Evolutionary conservation across 2,113 vertebrate species (phyloP).

Genomic region (Uria aalge): DNA sequence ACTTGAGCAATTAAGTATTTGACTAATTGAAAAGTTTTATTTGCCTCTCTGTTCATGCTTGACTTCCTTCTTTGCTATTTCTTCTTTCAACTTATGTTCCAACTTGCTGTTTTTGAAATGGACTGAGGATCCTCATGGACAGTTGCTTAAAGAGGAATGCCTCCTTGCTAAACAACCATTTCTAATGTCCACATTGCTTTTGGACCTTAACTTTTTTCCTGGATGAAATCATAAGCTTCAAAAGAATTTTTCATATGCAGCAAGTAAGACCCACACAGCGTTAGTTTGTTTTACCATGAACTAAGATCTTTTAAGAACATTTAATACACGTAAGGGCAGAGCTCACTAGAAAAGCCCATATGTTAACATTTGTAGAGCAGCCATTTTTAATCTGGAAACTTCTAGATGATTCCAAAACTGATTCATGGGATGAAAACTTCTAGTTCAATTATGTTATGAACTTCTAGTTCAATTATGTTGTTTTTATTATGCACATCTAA

Average conservation of each 20-base stretch:
- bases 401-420: not conserved
- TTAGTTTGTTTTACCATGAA: not conserved
- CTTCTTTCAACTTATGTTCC: not conserved
- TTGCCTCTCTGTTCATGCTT: not conserved
- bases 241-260: not conserved
- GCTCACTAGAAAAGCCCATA: not conserved
- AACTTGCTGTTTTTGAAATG: not conserved
- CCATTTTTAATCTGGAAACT: not conserved
- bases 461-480: not conserved
- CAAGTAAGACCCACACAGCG: not conserved
- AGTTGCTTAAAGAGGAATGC: not conserved
- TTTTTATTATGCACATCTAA: not conserved
- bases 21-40: constrained; percentile 27
- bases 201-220: not conserved
- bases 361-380: not conserved
- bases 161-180: not conserved
- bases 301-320: not conserved
- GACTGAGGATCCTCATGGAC: not conserved
- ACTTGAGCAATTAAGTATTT: not conserved
- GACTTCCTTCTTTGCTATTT: not conserved
- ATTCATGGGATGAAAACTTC: not conserved
- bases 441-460: not conserved
- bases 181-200: not conserved
- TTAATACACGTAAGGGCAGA: not conserved
- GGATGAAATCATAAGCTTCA: not conserved